Percentiles rank a stretch among this genome's conserved stretches.
phyloP scores from a whole-genome alignment of 2,888 invertebrate species.

The Strigamia maritima region DNA sequence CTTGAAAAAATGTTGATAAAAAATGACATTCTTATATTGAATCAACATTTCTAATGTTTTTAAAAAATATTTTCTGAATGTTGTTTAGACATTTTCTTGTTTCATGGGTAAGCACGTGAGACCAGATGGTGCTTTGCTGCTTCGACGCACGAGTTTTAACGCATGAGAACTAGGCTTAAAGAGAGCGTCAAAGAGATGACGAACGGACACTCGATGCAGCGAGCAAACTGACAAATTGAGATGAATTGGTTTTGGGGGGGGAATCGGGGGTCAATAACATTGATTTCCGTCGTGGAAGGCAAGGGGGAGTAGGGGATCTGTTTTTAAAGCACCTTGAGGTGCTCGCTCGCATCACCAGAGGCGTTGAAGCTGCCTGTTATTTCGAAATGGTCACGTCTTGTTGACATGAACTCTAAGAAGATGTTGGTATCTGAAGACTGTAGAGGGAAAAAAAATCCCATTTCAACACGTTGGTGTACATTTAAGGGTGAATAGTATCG shows the following conservation, averaged over 20 bases:
- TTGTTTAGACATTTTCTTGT: too few species aligned
- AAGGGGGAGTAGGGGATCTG: not conserved
- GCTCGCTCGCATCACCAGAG: conserved; percentile 9
- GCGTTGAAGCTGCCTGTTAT: not conserved
- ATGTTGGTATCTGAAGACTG: not conserved
- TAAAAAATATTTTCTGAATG: too few species aligned
- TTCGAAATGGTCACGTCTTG: conserved; percentile 24
- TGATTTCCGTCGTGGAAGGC: not conserved
- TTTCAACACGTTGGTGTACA: not conserved
- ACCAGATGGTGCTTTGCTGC: not conserved
- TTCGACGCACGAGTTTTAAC: too few species aligned
- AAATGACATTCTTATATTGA: too few species aligned
- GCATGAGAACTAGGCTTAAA: too few species aligned
- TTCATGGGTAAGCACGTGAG: too few species aligned
- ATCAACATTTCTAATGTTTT: too few species aligned
- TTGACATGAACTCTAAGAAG: not conserved
- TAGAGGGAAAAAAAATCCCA: not conserved
- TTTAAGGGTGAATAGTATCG: not conserved
- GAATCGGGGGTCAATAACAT: too few species aligned
- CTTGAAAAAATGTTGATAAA: too few species aligned
- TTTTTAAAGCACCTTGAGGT: not conserved
- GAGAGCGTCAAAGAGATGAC: not conserved
- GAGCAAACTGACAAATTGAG: conserved; percentile 19
- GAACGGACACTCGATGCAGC: not conserved
- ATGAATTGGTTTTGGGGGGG: conserved; percentile 12